These are phyloP conservation scores for Tiliacea aurago DNA, from an alignment of 2,888 invertebrate genomes.

Conservation along the genomic window DNA sequence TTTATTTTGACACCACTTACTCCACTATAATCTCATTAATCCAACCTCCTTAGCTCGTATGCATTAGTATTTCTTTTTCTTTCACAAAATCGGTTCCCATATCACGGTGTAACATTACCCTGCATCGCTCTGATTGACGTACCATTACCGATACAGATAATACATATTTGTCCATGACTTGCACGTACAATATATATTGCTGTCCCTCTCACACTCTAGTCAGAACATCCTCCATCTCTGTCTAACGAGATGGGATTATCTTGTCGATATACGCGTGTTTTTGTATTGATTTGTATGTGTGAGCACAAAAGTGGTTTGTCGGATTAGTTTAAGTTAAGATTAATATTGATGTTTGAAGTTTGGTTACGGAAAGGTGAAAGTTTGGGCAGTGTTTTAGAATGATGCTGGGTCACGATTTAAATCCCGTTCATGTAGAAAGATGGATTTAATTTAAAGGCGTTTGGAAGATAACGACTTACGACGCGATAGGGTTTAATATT, in stretches of 20 bases:
- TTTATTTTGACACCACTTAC: neutral
- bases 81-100: slow-evolving; percentile 33
- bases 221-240: slow-evolving; percentile 50
- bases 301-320: slow-evolving; percentile 61
- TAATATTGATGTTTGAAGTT: slow-evolving; percentile 46
- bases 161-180: slow-evolving; percentile 74
- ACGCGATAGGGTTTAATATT: neutral
- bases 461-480: neutral
- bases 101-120: slow-evolving; percentile 37
- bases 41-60: neutral
- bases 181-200: slow-evolving; percentile 52
- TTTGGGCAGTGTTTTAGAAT: slow-evolving; percentile 19
- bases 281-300: slow-evolving; percentile 65
- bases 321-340: slow-evolving; percentile 50
- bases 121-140: slow-evolving; percentile 75
- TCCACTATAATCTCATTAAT: neutral
- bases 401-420: slow-evolving; percentile 8
- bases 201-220: slow-evolving; percentile 62
- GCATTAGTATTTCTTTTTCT: slow-evolving; percentile 13
- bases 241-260: slow-evolving; percentile 70
- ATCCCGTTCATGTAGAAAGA: neutral
- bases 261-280: slow-evolving; percentile 64
- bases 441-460: neutral
- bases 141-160: slow-evolving; percentile 75
- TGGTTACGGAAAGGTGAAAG: slow-evolving; percentile 15